Conservation (phyloP, 2,888 invertebrate species). For the Noctuana brunneofusca region DNA sequence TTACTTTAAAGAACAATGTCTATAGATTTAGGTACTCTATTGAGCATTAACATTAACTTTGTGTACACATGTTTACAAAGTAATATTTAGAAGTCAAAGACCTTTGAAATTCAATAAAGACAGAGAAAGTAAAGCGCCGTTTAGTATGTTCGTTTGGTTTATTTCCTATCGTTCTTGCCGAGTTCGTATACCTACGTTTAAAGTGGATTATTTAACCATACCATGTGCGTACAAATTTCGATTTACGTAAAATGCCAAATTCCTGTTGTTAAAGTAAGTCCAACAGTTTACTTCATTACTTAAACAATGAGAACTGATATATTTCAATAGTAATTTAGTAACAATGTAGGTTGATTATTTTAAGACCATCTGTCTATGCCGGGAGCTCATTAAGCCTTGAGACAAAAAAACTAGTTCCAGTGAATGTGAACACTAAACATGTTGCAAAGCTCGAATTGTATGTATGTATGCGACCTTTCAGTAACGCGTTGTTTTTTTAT, state of each 20-base stretch:
- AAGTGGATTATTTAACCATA: slow-evolving; percentile 14
- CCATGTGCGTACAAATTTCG: slow-evolving; percentile 16
- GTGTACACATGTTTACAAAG: slow-evolving; percentile 28
- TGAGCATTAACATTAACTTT: neutral
- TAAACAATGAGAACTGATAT: slow-evolving; percentile 1
- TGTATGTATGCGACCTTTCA: slow-evolving; percentile 38
- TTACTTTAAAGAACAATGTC: neutral
- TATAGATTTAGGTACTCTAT: neutral
- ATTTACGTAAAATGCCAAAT: slow-evolving; percentile 13
- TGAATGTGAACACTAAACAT: slow-evolving; percentile 45
- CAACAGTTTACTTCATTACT: neutral
- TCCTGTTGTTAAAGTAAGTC: neutral
- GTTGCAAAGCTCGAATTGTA: slow-evolving; percentile 37
- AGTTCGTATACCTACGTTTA: slow-evolving; percentile 10
- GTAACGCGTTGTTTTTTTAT: slow-evolving; percentile 36
- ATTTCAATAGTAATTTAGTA: slow-evolving; percentile 20
- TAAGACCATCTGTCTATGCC: slow-evolving; percentile 40
- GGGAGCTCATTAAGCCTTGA: slow-evolving; percentile 48
- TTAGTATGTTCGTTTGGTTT: slow-evolving; percentile 34
- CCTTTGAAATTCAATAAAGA: slow-evolving; percentile 41
- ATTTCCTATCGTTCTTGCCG: slow-evolving; percentile 30
- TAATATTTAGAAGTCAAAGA: slow-evolving; percentile 39
- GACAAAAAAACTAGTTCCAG: slow-evolving; percentile 52
- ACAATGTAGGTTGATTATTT: slow-evolving; percentile 32
- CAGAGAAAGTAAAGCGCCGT: slow-evolving; percentile 39